These are phyloP conservation scores for Cnemophilus loriae DNA, from an alignment of 2,113 vertebrate species.

Conservation along the genomic window DNA sequence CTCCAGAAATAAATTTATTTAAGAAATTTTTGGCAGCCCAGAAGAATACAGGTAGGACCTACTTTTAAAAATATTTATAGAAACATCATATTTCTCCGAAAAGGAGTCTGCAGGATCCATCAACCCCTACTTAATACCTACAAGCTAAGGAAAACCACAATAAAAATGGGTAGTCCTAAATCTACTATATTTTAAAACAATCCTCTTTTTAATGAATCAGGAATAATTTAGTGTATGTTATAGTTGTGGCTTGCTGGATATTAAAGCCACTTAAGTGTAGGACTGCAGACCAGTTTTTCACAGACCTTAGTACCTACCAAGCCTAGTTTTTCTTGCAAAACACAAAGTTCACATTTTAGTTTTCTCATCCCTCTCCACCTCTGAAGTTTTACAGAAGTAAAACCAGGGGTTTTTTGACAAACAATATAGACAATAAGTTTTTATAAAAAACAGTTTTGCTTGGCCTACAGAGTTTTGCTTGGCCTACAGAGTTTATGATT, in stretches of 20 bases:
- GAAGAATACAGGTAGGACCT: background rate
- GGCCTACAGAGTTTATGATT: background rate
- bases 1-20: background rate
- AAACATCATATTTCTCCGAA: background rate
- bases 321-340: background rate
- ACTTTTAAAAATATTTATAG: background rate
- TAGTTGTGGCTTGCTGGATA: background rate
- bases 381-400: background rate
- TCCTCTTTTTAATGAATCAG: background rate
- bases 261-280: background rate
- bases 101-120: background rate
- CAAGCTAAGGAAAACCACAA: background rate
- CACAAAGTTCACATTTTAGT: background rate
- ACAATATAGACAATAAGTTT: background rate
- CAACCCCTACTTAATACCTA: background rate
- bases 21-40: background rate
- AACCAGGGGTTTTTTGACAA: background rate
- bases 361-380: background rate
- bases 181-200: background rate
- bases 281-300: background rate
- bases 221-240: too few species aligned
- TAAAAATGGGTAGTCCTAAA: background rate
- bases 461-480: background rate
- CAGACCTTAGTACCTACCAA: background rate
- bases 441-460: background rate